Base-by-base conservation (phyloP, 2,888 invertebrate genomes). In the Corythucha ciliata region DNA sequence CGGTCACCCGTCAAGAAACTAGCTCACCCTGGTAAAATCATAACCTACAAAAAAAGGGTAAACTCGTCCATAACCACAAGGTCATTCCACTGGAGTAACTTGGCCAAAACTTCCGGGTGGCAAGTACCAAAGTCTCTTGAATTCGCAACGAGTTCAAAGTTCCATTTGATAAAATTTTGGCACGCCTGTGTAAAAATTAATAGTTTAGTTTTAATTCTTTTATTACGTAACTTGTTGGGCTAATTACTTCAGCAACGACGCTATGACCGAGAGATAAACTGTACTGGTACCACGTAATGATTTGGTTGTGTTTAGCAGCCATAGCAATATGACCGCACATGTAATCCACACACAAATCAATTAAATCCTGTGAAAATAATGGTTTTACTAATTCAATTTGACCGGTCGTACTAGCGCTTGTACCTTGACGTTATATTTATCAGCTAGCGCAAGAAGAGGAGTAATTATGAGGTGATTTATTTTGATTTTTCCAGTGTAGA, bases 401-500 rank as follows among this genome's bases (percentile, higher is more conserved):
- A n/a, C n/a, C n/a, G n/a, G n/a, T n/a, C n/a, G n/a, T n/a, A n/a
- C n/a, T n/a, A n/a, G n/a, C n/a, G n/a, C n/a, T n/a, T 65, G 65
- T 67, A 82, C 83, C 75, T 81, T 83, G 12, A 94, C 88, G 72
- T 92, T 90, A 69, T 94, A 94, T 70, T 94, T 94, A 69, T 94
- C 94, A 33, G 91, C 92, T 51, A 94, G 72, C 8, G 85, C 85
- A 47, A 94, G 73, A 60, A 93, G 80, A 5, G 92, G 88, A 70
- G 93, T 77, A 42, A 90, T 92, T 55, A 83, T 83, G 48, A 78
- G 76, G 59, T 89, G 80, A 5, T 85, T 86, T 63, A 94, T 83
- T 62, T 80, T 77, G 60, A 94, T 85, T 69, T 83, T 82, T 33
- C 93, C 94, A 0, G 90, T 90, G 71, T 94, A 94, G 66, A 94